phyloP scores from a whole-genome alignment of 2,113 vertebrate genomes.

The Alligator mississippiensis region DNA sequence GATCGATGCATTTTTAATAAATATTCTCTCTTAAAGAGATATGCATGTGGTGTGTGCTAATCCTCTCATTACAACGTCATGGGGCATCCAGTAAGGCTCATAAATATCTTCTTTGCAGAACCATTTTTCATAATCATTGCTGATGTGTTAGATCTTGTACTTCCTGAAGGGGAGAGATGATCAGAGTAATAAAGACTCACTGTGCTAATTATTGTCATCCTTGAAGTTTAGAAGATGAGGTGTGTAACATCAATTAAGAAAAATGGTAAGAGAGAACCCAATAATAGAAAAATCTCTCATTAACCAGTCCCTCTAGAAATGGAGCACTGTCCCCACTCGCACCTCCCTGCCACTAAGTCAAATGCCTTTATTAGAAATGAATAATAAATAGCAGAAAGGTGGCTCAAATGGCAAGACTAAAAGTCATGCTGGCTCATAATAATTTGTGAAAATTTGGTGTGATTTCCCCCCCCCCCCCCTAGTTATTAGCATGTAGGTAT shows the following conservation, averaged over 20 bases:
- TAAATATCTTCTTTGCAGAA: background rate
- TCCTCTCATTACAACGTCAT: constrained; percentile 16
- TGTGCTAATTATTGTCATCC: constrained; percentile 63
- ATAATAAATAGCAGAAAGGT: fast-evolving
- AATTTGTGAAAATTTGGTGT: background rate
- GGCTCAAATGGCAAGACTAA: background rate
- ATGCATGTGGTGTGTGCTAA: constrained; percentile 26
- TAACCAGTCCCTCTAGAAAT: background rate
- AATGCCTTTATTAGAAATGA: fast-evolving
- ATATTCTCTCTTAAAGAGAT: constrained; percentile 27
- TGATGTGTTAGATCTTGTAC: constrained; percentile 25
- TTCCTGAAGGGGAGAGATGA: constrained; percentile 64
- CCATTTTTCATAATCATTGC: background rate
- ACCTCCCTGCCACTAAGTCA: fast-evolving
- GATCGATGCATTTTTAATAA: constrained; percentile 66
- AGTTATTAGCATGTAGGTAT: too few species aligned
- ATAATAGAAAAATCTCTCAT: background rate
- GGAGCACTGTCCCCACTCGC: background rate
- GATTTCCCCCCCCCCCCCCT: background rate
- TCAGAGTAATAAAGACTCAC: constrained; percentile 47
- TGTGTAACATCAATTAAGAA: constrained; percentile 22
- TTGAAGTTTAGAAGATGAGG: constrained; percentile 59
- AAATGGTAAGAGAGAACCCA: background rate
- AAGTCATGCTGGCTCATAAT: background rate
- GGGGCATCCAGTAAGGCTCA: background rate